A percentile compares a stretch with the other conserved stretches of the same genome.
Evolutionary conservation across 1,140 invertebrate species (phyloP).

Genomic region (Temnothorax curvispinosus): DNA sequence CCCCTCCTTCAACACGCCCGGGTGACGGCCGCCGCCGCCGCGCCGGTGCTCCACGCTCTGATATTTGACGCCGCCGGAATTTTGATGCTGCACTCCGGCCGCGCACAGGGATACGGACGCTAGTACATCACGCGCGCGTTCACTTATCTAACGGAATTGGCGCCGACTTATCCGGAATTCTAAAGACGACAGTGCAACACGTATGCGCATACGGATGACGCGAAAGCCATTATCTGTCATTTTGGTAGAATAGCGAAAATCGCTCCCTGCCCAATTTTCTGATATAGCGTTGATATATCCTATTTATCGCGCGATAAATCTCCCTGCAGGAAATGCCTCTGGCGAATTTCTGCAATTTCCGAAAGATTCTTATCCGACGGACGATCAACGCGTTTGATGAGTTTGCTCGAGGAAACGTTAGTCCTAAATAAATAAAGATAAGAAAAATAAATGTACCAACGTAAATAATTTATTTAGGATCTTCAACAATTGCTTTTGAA

Average conservation of each 20-base stretch:
- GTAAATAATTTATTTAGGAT: background rate
- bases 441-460: background rate
- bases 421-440: background rate
- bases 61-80: conserved; percentile 44
- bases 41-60: conserved; percentile 4
- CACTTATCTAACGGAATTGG: conserved; percentile 41
- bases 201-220: conserved; percentile 1
- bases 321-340: background rate
- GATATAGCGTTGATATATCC: background rate
- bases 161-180: conserved; percentile 33
- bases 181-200: conserved; percentile 5
- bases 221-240: background rate
- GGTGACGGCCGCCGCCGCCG: background rate
- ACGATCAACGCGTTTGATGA: background rate
- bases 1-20: background rate
- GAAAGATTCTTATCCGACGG: background rate
- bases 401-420: background rate
- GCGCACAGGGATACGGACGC: background rate
- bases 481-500: background rate
- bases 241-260: background rate
- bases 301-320: background rate
- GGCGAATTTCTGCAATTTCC: background rate
- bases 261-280: background rate
- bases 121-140: background rate
- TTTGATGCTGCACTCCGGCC: conserved; percentile 1